Conservation (phyloP, 2,797 vertebrate genomes). For the Diplodus sargus region DNA sequence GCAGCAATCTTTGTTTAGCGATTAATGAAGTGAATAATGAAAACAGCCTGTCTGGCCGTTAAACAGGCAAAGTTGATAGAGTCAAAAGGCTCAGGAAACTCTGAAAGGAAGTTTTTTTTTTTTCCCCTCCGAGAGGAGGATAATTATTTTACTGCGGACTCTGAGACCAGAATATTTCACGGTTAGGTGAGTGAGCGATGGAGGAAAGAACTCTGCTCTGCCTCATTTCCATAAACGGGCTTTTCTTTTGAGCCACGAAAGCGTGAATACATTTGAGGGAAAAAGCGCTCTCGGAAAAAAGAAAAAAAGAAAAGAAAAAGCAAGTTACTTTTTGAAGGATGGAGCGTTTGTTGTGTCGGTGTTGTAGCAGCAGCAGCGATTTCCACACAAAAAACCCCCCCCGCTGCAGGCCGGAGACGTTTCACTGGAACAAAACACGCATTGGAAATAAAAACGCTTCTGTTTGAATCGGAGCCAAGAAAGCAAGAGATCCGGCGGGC, state of each 20-base stretch:
- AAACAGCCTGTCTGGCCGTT: not conserved
- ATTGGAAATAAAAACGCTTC: not conserved
- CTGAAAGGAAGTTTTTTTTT: conserved; percentile 29
- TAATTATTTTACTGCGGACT: conserved; percentile 57
- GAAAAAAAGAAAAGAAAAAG: not conserved
- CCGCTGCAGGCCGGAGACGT: not conserved
- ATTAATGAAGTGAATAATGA: not conserved
- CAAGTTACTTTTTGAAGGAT: not conserved
- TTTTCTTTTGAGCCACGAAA: conserved; percentile 26
- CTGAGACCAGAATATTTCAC: conserved; percentile 56
- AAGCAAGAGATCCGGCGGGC: not conserved
- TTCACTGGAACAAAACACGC: not conserved
- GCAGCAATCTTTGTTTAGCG: not conserved
- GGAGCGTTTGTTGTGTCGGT: conserved; percentile 3
- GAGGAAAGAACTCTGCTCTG: not conserved
- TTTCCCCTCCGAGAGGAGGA: conserved; percentile 18
- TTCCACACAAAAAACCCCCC: not conserved
- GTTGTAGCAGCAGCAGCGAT: not conserved
- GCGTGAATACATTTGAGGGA: conserved; percentile 16
- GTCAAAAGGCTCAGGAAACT: conserved; percentile 34
- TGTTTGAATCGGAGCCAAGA: not conserved
- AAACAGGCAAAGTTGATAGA: conserved; percentile 24
- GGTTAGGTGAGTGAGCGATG: conserved; percentile 40
- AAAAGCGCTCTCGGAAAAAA: not conserved
- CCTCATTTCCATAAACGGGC: conserved; percentile 51